phyloP scores from a whole-genome alignment of 2,113 vertebrate genomes.

The Pachycephala philippinensis region DNA sequence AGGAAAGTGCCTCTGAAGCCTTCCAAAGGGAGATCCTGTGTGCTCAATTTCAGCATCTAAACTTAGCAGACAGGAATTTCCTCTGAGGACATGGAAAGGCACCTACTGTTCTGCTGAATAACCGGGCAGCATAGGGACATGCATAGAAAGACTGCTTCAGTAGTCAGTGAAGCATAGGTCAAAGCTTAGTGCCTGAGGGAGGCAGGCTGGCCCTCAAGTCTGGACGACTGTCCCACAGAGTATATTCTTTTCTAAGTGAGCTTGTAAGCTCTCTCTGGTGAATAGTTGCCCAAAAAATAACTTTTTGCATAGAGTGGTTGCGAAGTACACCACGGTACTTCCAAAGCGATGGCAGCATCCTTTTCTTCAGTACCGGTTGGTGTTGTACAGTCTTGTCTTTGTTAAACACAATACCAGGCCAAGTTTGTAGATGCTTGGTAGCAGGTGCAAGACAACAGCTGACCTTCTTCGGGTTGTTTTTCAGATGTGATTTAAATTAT shows the following conservation, averaged over 20 bases:
- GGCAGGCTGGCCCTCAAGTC: not conserved
- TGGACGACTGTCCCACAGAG: not conserved
- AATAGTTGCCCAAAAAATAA: not conserved
- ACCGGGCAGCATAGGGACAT: rapidly evolving
- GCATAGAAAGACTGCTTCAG: not conserved
- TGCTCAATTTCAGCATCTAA: constrained; percentile 23
- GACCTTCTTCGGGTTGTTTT: not conserved
- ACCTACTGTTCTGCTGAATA: constrained; percentile 14
- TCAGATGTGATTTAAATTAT: not conserved
- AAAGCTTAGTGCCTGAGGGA: not conserved
- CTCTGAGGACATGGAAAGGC: not conserved
- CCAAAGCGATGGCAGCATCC: not conserved
- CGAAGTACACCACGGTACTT: not conserved
- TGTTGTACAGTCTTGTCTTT: not conserved
- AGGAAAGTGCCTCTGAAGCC: not conserved
- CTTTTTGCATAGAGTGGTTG: not conserved
- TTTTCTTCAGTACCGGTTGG: not conserved
- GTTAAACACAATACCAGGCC: not conserved
- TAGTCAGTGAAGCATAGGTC: not conserved
- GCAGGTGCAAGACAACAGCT: not conserved
- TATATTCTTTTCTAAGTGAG: not conserved
- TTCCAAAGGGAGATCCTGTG: constrained; percentile 33
- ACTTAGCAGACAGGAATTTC: constrained; percentile 37
- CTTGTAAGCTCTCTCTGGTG: not conserved
- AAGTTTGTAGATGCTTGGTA: not conserved